Conservation (phyloP, 2,888 invertebrate genomes). For the Lacanobia wlatinum region DNA sequence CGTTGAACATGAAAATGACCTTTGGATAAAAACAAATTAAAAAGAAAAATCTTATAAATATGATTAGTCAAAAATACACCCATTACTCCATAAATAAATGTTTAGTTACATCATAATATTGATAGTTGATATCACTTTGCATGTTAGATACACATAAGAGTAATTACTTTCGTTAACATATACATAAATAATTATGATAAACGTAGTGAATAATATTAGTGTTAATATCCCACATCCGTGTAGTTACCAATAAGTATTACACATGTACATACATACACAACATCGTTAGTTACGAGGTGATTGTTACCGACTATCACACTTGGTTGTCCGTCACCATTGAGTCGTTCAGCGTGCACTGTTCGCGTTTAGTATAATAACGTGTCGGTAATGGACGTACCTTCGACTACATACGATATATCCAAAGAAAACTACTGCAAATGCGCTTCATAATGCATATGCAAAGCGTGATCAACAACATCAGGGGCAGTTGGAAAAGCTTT, state of each 20-base stretch:
- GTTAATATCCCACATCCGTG: constrained; percentile 57
- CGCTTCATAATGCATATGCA: constrained; percentile 92
- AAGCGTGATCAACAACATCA: constrained; percentile 92
- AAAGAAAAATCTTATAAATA: constrained; percentile 18
- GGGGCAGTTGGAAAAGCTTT: constrained; percentile 91
- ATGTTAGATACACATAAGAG: constrained; percentile 59
- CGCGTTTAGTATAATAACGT: constrained; percentile 83
- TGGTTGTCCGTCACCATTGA: constrained; percentile 82
- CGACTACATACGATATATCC: constrained; percentile 91
- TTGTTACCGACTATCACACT: constrained; percentile 57
- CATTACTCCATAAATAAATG: constrained; percentile 79
- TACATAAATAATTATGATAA: constrained; percentile 20
- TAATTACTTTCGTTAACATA: constrained; percentile 13
- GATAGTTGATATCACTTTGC: constrained; percentile 52
- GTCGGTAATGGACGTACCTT: constrained; percentile 91
- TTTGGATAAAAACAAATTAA: constrained; percentile 40
- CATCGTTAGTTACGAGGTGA: constrained; percentile 62
- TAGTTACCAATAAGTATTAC: constrained; percentile 36
- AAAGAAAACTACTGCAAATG: constrained; percentile 92
- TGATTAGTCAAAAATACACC: constrained; percentile 87
- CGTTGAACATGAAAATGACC: constrained; percentile 55
- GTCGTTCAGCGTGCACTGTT: constrained; percentile 81
- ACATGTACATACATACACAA: constrained; percentile 39
- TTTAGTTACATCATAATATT: constrained; percentile 49
- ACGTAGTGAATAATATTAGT: constrained; percentile 53